Base-by-base conservation (phyloP, 2,888 invertebrate species). In the Scaptomyza tumidula region DNA sequence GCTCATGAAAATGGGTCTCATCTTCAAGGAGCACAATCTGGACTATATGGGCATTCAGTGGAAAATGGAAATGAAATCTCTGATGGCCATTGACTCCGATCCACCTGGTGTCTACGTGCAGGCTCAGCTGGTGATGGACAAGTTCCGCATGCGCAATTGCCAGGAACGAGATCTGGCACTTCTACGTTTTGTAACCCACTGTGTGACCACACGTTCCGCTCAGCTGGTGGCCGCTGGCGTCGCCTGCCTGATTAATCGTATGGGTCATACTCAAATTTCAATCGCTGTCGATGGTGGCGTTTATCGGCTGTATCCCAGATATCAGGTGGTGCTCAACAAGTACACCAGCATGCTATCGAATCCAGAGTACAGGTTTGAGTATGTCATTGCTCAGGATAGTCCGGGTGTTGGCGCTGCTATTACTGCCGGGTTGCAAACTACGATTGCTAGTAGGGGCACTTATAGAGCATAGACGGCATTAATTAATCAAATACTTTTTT, bases 61-160 rank as follows among this genome's bases (percentile, higher is more conserved):
- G 90, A 95, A 94, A 50, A 98, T 99, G 93, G 97, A 97, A 92
- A 98, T 98, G 11, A 98, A 98, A 94, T 98, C 96, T 90, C 96
- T 99, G 5, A 98, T 98, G 0, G 98, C 98, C 93, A 97, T 99
- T 68, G 98, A 99, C 92, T 95, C 95, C 7, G 97, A 97, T 89
- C 94, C 95, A 44, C 93, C 93, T 13, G 97, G 96, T n/a, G 95
- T 95, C 75, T 97, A 94, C 92, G 94, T 93, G 4, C 96, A 96
- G 88, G 97, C 97, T 81, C 94, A 95, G 77, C 94, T 94, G 70
- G 96, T 98, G 24, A 93, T 98, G 68, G 96, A 97, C 75, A 97
- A 98, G 92, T 93, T 98, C 62, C 85, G 84, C 7, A 75, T 90
- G 7, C 61, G 73, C 1, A 65, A 97, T 87, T 96, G 96, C 44